Conservation (phyloP, 2,113 vertebrate genomes). For the Chinchilla lanigera region DNA sequence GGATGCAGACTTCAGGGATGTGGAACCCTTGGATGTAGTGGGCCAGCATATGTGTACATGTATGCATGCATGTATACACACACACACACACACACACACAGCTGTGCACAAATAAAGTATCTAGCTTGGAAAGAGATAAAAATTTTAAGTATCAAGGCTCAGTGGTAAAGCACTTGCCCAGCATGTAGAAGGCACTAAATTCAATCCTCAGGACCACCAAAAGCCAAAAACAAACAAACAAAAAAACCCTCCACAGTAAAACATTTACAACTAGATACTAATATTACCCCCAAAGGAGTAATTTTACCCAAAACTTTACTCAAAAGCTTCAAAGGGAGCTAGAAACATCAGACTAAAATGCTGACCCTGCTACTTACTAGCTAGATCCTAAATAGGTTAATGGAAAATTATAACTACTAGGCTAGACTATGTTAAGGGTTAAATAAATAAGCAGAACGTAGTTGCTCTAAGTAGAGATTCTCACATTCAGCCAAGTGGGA, state of each 20-base stretch:
- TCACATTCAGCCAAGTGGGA: neutral
- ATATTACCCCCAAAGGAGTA: neutral
- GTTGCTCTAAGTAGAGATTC: neutral
- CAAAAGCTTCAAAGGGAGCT: neutral
- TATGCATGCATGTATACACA: neutral
- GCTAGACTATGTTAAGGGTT: neutral
- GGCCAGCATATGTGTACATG: neutral
- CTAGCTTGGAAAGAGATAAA: constrained; percentile 3
- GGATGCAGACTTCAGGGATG: neutral
- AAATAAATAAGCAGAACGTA: neutral
- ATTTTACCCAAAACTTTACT: neutral
- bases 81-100: neutral
- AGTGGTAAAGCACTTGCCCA: neutral
- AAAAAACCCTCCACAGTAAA: neutral
- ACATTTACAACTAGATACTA: neutral
- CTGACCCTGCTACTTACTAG: neutral
- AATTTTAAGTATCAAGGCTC: neutral
- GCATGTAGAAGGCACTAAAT: neutral
- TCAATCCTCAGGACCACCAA: neutral
- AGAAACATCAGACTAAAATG: neutral
- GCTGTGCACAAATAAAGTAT: neutral
- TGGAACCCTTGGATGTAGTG: neutral
- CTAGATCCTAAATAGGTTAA: neutral
- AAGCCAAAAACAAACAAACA: neutral
- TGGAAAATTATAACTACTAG: neutral